Percentiles rank a stretch among this genome's conserved stretches.
Evolutionary conservation across 2,888 invertebrate species (phyloP).

Genomic region (Phorcus lineatus): DNA sequence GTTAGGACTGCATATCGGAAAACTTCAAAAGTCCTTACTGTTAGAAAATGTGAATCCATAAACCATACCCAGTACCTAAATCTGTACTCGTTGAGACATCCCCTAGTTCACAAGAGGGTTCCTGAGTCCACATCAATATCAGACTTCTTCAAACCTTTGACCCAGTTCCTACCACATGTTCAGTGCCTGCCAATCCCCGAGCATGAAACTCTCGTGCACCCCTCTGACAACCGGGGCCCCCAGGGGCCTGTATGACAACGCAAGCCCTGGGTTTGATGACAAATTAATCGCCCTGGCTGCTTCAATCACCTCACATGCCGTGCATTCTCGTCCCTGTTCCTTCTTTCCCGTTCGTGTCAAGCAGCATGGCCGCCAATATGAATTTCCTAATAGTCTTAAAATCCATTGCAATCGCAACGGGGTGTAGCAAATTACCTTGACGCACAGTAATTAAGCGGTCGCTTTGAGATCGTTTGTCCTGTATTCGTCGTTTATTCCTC

Average conservation of each 20-base stretch:
- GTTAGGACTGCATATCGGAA: no score
- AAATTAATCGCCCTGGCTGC: neutral
- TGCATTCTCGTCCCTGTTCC: neutral
- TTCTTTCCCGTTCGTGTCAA: neutral
- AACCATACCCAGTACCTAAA: no score
- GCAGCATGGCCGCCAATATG: conserved; percentile 20
- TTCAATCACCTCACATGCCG: neutral
- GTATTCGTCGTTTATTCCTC: neutral
- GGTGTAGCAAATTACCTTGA: conserved; percentile 10
- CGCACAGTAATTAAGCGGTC: conserved; percentile 22
- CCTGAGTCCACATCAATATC: no score
- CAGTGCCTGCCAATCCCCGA: neutral
- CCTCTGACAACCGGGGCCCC: neutral
- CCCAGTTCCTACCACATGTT: no score
- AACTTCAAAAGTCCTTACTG: no score
- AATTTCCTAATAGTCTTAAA: conserved; percentile 19
- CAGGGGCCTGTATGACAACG: conserved; percentile 4
- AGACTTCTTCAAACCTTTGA: no score
- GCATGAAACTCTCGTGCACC: neutral
- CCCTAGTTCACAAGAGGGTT: no score
- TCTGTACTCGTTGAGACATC: no score
- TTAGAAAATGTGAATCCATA: no score
- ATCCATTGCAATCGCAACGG: conserved; percentile 18
- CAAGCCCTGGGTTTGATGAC: neutral
- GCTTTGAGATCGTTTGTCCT: conserved; percentile 18